Percentiles rank a stretch among this genome's conserved stretches.
Evolutionary conservation across 2,797 vertebrate genomes (phyloP).

Genomic region (Pangasius macronema): DNA sequence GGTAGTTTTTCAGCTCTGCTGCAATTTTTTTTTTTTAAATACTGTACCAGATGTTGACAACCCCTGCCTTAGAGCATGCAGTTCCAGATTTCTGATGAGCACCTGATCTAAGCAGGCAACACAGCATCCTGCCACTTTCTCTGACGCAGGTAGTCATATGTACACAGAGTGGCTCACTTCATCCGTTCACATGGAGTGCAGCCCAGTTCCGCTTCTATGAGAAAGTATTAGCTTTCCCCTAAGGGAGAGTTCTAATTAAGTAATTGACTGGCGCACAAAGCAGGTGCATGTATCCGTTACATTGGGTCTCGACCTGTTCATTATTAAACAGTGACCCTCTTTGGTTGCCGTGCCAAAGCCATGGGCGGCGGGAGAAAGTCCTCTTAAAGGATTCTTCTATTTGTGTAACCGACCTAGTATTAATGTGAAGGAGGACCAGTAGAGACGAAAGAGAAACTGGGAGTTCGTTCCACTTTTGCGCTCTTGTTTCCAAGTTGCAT

Average conservation of each 20-base stretch:
- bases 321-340: conserved; percentile 82
- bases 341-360: conserved; percentile 70
- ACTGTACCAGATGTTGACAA: not conserved
- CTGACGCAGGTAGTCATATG: conserved; percentile 70
- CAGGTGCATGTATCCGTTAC: conserved; percentile 84
- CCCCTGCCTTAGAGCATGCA: conserved; percentile 36
- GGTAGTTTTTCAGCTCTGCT: not conserved
- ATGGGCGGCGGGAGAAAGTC: conserved; percentile 67
- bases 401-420: too few relatives aligned
- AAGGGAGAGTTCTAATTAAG: conserved; percentile 82
- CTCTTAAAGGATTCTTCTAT: conserved; percentile 63
- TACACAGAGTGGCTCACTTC: conserved; percentile 55
- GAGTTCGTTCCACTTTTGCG: too few relatives aligned
- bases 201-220: conserved; percentile 63
- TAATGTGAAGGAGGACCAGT: too few relatives aligned
- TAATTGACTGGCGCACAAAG: conserved; percentile 83
- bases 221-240: conserved; percentile 78
- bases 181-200: conserved; percentile 74
- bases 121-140: conserved; percentile 55
- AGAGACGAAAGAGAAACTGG: too few relatives aligned
- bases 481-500: conserved; percentile 12
- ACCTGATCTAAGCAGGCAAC: conserved; percentile 69
- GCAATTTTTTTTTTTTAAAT: too few relatives aligned
- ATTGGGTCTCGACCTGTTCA: conserved; percentile 76
- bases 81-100: conserved; percentile 70